Conservation (phyloP, 2,797 vertebrate genomes). For the Emys orbicularis region DNA sequence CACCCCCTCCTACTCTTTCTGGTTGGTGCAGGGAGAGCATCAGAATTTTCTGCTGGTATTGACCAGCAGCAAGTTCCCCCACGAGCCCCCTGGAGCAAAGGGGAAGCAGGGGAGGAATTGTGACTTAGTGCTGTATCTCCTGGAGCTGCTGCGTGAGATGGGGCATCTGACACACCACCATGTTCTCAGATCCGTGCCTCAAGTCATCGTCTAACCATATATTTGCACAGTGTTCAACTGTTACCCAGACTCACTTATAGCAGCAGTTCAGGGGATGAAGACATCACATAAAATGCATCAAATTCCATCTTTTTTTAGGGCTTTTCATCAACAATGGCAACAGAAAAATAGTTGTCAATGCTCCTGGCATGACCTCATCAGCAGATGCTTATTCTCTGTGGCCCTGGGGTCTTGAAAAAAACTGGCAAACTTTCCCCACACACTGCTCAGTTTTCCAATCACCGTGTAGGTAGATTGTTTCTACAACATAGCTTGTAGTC, state of each 20-base stretch:
- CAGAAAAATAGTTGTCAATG: rapidly evolving
- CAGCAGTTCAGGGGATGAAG: neutral
- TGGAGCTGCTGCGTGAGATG: neutral
- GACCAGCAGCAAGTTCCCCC: neutral
- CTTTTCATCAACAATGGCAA: neutral
- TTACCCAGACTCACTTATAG: neutral
- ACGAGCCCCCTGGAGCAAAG: rapidly evolving
- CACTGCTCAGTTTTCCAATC: rapidly evolving
- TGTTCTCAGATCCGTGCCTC: neutral
- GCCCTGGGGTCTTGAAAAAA: neutral
- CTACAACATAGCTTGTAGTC: neutral
- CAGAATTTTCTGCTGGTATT: neutral
- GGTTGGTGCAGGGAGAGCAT: neutral
- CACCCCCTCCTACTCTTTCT: neutral
- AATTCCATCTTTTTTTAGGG: rapidly evolving
- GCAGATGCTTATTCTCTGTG: neutral
- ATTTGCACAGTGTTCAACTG: neutral
- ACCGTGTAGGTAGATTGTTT: neutral
- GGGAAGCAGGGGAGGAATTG: rapidly evolving
- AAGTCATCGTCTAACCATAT: neutral
- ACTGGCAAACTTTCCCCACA: neutral
- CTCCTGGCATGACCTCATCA: rapidly evolving
- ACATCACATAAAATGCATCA: neutral
- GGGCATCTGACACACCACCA: neutral
- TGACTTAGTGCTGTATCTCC: rapidly evolving